Conservation (phyloP, 2,113 vertebrate species). For the Gymnobelideus leadbeateri region DNA sequence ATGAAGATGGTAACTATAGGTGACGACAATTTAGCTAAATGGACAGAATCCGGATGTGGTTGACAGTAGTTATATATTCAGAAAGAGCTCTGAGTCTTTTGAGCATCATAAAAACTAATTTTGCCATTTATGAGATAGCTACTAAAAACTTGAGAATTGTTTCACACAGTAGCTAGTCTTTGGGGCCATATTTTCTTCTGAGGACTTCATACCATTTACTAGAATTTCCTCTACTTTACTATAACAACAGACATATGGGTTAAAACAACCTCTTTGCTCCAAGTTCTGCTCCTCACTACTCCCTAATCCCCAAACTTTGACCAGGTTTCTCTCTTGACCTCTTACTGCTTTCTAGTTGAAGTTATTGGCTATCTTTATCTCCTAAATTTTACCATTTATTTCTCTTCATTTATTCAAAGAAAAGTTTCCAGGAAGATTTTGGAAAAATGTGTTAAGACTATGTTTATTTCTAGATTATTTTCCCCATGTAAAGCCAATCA, state of each 20-base stretch:
- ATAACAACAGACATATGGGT: neutral
- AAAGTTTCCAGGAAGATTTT: too few species aligned
- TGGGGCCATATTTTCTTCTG: neutral
- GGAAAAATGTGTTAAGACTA: too few species aligned
- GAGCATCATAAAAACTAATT: constrained; percentile 42
- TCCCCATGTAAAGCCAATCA: too few species aligned
- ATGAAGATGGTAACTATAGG: neutral
- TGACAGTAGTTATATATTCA: neutral
- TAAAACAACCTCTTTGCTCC: constrained; percentile 32
- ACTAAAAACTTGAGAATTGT: neutral
- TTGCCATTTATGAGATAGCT: neutral
- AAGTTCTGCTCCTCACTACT: neutral
- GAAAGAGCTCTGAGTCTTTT: neutral
- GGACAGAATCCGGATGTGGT: constrained; percentile 11
- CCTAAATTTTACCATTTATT: constrained; percentile 1
- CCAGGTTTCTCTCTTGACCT: too few species aligned
- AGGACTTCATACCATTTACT: neutral
- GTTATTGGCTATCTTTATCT: constrained; percentile 15
- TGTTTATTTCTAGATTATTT: too few species aligned
- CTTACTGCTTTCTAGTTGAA: neutral
- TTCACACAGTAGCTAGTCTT: constrained; percentile 7
- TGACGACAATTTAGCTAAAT: neutral
- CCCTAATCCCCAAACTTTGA: too few species aligned
- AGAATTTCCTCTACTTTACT: neutral
- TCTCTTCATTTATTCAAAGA: neutral